Evolutionary conservation across 2,888 invertebrate genomes (phyloP), one percentile per base, ranked within the genome.

Genomic region (Zaprionus obscuricornis): DNA sequence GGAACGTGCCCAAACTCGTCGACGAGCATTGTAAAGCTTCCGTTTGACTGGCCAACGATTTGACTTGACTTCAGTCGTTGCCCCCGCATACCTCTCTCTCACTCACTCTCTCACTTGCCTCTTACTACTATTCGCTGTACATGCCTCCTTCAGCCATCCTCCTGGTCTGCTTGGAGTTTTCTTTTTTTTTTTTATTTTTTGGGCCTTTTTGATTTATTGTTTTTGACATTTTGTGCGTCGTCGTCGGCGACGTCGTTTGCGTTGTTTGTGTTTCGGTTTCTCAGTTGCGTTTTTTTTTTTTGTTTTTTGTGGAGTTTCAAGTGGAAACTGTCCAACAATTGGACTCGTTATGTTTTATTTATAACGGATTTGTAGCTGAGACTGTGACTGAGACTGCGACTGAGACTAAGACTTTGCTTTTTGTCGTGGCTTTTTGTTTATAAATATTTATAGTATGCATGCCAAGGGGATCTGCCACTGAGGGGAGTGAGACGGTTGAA

Each of bases 291-390:
- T n/a, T n/a, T n/a, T n/a, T n/a, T 82, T 82, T 66, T 71, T 72
- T 52, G 49, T 54, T 45, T 64, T 66, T 54, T 59, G 68, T 58
- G 69, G 62, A 47, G 59, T 52, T 81, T 77, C 78, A 78, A 77
- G 77, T 77, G 83, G 67, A n/a, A n/a, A n/a, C n/a, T 65, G 67
- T 45, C 65, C 62, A 57, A 56, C 68, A 52, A 58, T 67, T 51
- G 55, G 58, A 45, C 47, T 70, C 66, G 82, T 81, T 81, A 84
- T 84, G 82, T 84, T 86, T 86, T 86, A 81, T 86, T 86, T 86
- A 84, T 84, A 85, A 76, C 78, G 74, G 74, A 84, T 81, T 76
- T 79, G 74, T 74, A 52, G 58, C 65, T 33, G 72, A 39, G 42
- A 18, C 58, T 60, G 52, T n/a, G n/a, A n/a, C n/a, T n/a, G n/a